Conservation (phyloP, 1,140 invertebrate genomes). For the Drosophila melanica region DNA sequence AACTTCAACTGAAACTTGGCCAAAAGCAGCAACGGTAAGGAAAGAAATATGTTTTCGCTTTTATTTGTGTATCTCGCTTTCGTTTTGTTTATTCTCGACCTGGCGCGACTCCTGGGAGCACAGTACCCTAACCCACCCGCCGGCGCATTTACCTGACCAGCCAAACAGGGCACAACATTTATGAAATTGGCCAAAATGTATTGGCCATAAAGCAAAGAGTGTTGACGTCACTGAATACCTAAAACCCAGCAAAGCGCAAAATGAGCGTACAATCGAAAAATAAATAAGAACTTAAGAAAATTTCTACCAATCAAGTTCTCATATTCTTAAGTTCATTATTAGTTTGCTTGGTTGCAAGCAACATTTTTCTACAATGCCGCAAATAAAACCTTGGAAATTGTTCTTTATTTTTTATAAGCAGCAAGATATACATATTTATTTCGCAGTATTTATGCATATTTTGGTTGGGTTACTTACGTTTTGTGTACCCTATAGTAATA, state of each 20-base stretch:
- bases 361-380: background rate
- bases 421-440: background rate
- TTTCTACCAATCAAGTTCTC: slow-evolving; percentile 8
- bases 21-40: slow-evolving; percentile 16
- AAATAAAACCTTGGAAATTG: background rate
- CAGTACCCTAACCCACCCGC: too few relatives aligned
- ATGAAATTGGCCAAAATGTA: slow-evolving; percentile 47
- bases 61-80: slow-evolving; percentile 51
- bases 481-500: background rate
- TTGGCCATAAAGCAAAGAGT: slow-evolving; percentile 18
- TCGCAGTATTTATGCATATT: slow-evolving; percentile 14
- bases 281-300: slow-evolving; percentile 24
- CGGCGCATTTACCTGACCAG: slow-evolving; percentile 20
- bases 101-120: background rate
- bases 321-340: slow-evolving; percentile 2
- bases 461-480: background rate
- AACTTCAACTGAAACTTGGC: slow-evolving; percentile 12
- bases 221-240: slow-evolving; percentile 24
- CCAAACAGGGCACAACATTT: slow-evolving; percentile 29
- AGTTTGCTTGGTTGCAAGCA: background rate
- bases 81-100: slow-evolving; percentile 52
- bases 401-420: background rate
- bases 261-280: slow-evolving; percentile 6
- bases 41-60: slow-evolving; percentile 46
- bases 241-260: slow-evolving; percentile 1